Evolutionary conservation across 2,113 vertebrate species (phyloP).

Genomic region (Corynorhinus townsendii): DNA sequence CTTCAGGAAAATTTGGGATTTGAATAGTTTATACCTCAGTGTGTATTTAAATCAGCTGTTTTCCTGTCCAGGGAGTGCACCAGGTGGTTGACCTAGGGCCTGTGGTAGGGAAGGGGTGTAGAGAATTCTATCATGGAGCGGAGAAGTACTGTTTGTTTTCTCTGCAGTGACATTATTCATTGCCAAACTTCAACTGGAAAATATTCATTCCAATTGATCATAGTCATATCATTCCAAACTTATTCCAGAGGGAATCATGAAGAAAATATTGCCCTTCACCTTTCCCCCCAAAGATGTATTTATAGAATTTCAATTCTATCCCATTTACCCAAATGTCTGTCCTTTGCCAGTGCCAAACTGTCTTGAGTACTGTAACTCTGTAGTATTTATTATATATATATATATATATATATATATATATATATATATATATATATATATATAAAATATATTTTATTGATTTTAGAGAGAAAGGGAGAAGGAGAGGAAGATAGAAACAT

Average conservation of each 20-base stretch:
- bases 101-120: background rate
- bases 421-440: too few relatives aligned
- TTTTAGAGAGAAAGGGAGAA: too few relatives aligned
- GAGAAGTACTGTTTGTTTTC: slow-evolving; percentile 4
- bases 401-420: too few relatives aligned
- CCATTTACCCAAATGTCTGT: background rate
- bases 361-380: background rate
- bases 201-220: slow-evolving; percentile 39
- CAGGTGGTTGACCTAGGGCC: background rate
- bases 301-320: background rate
- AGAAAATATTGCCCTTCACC: background rate
- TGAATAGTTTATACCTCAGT: background rate
- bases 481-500: too few relatives aligned
- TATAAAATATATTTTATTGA: too few relatives aligned
- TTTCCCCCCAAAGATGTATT: background rate
- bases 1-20: background rate
- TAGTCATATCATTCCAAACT: slow-evolving; percentile 26
- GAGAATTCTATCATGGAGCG: background rate
- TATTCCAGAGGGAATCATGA: background rate
- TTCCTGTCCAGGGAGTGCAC: background rate
- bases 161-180: background rate
- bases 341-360: background rate
- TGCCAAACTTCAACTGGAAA: background rate
- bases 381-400: background rate
- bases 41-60: background rate